Evolutionary conservation across 2,888 invertebrate genomes (phyloP), one percentile per base, ranked within the genome.

Genomic region (Crossocerus cetratus): DNA sequence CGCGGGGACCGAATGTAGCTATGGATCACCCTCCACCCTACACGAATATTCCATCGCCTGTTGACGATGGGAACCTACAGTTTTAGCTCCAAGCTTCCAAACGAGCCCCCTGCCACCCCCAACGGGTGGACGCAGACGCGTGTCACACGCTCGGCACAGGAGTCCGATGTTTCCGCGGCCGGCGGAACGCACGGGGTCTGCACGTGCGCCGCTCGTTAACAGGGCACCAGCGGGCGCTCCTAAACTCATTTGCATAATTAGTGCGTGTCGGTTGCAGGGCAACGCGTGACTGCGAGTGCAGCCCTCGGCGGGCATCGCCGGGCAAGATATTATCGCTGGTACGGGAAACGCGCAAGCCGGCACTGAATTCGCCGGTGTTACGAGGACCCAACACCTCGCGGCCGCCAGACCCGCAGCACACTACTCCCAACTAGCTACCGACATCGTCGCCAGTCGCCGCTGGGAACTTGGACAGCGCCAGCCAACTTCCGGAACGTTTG

Each of bases 241-340:
- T 85, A 83, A 86, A 85, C 86, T 83, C 84, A 85, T 86, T 86
- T 86, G 82, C 86, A 86, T 86, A 86, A 86, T 86, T 85, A 85
- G 83, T 81, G 83, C 81, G 80, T 84, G 82, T 83, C 76, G 74
- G 77, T 84, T 74, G 78, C 77, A 80, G 76, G 78, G 75, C 58
- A 70, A 74, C 77, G 84, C 79, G 80, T 71, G 78, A 76, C 80
- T 80, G 72, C 65, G 76, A 71, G 69, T 56, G 61, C 65, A 32
- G 11, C 32, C 32, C 5, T 32, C 32, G 32, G 74, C 57, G 65
- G 63, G 76, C 67, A 69, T 65, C 32, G 32, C 79, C 79, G 69
- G 66, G 72, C 79, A 71, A 71, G 73, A 76, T 71, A 79, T 76
- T 76, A 74, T 71, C 80, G 56, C 69, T 79, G 74, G 79, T 76